Base-by-base conservation (phyloP, 2,888 invertebrate genomes). In the Calliphora vomitoria region DNA sequence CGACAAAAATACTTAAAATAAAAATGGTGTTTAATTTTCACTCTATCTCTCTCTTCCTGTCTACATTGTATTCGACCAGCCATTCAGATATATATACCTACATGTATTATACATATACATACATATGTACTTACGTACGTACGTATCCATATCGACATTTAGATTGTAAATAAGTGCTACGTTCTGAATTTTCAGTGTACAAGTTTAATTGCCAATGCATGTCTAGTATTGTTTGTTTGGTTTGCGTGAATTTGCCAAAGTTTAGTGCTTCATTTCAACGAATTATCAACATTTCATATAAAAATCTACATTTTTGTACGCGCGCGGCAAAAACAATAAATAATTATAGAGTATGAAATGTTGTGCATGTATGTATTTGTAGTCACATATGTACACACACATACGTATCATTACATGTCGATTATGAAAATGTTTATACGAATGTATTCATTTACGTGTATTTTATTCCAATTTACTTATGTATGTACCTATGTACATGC, bases 241-340 rank as follows among this genome's bases (percentile, higher is more conserved):
- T 88, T 92, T 91, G 92, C 93, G 92, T 93, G 93, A 92, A 92
- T 93, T 93, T 92, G 92, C 91, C 90, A 92, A 93, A 92, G 93
- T 93, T 92, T 92, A 92, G 92, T 91, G 91, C 92, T 91, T 92
- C 90, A 92, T 92, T 92, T 90, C 91, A 90, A 69, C 89, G 89
- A 89, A 89, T 89, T 89, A 89, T 87, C 89, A 88, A 79, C 86
- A 87, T 87, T 87, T 82, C 82, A 71, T 84, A 82, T 74, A 82
- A 79, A 85, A 76, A 72, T 85, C 71, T 86, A 86, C 72, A 74
- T 72, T 25, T 55, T 62, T 53, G 60, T 41, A 80, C 20, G 69
- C 58, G 47, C 41, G 8, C 66, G 10, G 50, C 20, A 62, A 74
- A 74, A 68, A 86, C 68, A 83, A 83, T 69, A 83, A 86, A 86